phyloP scores from a whole-genome alignment of 2,888 invertebrate genomes.

The Melipona bicolor region DNA sequence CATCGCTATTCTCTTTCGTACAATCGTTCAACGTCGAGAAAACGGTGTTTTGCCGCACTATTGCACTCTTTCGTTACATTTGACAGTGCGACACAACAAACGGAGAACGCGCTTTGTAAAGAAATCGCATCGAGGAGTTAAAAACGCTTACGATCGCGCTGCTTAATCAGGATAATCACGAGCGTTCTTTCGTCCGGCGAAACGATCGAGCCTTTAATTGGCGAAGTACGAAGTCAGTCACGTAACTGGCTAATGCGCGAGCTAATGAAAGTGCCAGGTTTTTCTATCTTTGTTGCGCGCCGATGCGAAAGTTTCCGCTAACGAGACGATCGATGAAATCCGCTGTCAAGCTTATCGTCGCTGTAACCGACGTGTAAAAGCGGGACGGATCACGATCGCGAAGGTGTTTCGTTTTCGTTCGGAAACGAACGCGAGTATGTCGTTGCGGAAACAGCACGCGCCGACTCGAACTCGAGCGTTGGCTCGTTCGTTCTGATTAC shows the following conservation, averaged over 20 bases:
- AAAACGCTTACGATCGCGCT: neutral
- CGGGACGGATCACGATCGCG: neutral
- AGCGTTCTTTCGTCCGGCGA: constrained; percentile 18
- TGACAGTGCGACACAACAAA: neutral
- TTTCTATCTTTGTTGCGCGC: constrained; percentile 5
- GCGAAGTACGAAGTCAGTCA: constrained; percentile 25
- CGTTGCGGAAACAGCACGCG: neutral
- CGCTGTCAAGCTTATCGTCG: constrained; percentile 6
- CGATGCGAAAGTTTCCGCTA: constrained; percentile 47
- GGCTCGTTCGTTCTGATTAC: constrained; percentile 29
- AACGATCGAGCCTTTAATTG: constrained; percentile 31
- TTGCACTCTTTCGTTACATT: neutral
- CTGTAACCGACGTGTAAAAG: neutral
- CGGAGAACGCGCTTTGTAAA: neutral
- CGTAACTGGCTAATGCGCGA: constrained; percentile 27
- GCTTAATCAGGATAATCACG: constrained; percentile 15
- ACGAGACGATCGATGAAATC: constrained; percentile 48
- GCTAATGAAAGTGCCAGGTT: constrained; percentile 36
- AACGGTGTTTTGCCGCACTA: neutral
- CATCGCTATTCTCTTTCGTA: neutral
- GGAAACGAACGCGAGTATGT: neutral
- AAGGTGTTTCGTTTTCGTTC: neutral
- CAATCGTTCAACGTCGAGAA: neutral
- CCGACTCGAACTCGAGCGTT: neutral
- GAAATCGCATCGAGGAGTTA: neutral